A percentile compares a stretch with the other conserved stretches of the same genome.
These are phyloP conservation scores for Osmoderma eremita DNA, from an alignment of 2,888 invertebrate species.

Conservation along the genomic window DNA sequence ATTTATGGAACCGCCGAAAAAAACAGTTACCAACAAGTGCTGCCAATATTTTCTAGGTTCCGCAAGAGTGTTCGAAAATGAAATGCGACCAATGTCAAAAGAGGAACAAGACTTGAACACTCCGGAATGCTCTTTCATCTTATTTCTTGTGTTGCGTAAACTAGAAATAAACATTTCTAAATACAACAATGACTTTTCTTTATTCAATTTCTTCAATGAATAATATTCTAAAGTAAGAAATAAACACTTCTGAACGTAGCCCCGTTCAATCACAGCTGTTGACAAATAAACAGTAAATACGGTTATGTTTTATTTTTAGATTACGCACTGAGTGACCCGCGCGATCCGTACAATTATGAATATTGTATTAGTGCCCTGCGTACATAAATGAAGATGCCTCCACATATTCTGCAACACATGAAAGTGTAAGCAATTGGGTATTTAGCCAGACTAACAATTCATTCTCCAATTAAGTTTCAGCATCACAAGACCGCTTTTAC, in stretches of 20 bases:
- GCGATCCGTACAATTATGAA: slow-evolving; percentile 1
- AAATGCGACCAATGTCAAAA: slow-evolving; percentile 2
- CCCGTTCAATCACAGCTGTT: no score
- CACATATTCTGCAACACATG: slow-evolving; percentile 11
- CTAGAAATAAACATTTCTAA: no score
- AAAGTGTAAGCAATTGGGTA: slow-evolving; percentile 13
- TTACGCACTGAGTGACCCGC: background rate
- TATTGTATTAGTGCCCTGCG: background rate
- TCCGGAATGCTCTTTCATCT: background rate
- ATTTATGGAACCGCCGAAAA: background rate
- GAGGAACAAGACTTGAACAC: background rate
- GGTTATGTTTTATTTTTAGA: background rate
- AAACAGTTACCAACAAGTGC: background rate
- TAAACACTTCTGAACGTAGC: no score
- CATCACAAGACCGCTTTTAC: slow-evolving; percentile 17
- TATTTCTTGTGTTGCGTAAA: background rate
- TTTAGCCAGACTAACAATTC: background rate
- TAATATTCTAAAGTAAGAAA: no score
- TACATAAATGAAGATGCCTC: slow-evolving; percentile 16
- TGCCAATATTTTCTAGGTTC: slow-evolving; percentile 1
- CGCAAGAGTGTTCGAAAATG: background rate
- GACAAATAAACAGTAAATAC: background rate
- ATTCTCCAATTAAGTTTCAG: background rate
- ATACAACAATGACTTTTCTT: no score
- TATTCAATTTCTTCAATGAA: no score